These are phyloP conservation scores for Oreochromis aureus DNA, from an alignment of 2,113 vertebrate species.

Conservation along the genomic window DNA sequence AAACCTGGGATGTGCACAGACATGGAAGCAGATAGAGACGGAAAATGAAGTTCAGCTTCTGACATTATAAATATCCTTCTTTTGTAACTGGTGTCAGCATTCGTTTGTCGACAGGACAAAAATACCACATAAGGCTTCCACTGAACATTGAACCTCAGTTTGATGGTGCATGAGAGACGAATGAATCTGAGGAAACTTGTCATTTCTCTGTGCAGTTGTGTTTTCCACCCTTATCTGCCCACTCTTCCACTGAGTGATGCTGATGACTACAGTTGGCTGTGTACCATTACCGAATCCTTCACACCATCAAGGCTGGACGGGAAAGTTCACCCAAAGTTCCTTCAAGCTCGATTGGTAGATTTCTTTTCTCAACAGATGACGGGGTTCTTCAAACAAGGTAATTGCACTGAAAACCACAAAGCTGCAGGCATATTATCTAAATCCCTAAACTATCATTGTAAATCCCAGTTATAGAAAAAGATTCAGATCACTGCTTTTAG, in stretches of 20 bases:
- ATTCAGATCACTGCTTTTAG: neutral
- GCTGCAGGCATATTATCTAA: neutral
- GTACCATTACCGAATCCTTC: conserved; percentile 1
- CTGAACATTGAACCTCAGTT: neutral
- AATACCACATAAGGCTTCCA: neutral
- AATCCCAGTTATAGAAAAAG: neutral
- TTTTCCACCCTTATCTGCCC: neutral
- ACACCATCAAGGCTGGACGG: neutral
- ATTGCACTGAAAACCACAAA: neutral
- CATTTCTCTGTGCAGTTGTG: neutral
- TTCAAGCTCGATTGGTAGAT: neutral
- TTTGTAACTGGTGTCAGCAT: neutral
- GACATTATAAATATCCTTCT: neutral
- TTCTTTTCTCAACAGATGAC: neutral
- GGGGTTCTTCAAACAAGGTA: neutral
- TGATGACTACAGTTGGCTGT: neutral
- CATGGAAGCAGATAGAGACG: neutral
- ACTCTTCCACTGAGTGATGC: neutral
- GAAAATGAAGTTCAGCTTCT: neutral
- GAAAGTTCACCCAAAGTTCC: neutral
- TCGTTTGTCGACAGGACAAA: neutral
- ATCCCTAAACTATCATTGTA: neutral
- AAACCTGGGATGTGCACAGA: conserved; percentile 10
- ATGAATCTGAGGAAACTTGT: neutral
- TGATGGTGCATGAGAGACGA: neutral